These are phyloP conservation scores for Oryzaephilus surinamensis DNA, from an alignment of 1,140 invertebrate species.

Conservation along the genomic window DNA sequence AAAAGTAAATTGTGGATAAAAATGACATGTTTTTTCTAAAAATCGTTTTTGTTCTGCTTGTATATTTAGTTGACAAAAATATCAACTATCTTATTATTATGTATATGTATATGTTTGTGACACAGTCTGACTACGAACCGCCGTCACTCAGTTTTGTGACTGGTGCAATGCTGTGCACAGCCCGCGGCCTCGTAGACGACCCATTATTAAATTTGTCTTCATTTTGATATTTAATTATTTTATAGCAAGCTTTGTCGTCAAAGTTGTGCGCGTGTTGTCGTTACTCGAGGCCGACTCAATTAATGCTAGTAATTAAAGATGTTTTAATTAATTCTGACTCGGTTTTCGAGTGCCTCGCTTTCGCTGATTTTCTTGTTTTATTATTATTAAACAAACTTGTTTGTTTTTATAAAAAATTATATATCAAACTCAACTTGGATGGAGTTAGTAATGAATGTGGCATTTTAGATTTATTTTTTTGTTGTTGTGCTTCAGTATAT, in stretches of 20 bases:
- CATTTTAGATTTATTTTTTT: no score
- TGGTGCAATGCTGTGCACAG: conserved; percentile 24
- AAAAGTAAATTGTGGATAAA: no score
- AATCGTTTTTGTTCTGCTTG: no score
- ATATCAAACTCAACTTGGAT: no score
- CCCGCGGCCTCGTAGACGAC: conserved; percentile 19
- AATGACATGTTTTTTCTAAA: no score
- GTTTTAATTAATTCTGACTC: conserved; percentile 28
- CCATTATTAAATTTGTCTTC: conserved; percentile 29
- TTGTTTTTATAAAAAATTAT: conserved; percentile 16
- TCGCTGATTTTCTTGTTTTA: conserved; percentile 12
- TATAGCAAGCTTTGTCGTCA: conserved; percentile 28
- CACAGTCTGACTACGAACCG: no score
- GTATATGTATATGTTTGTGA: no score
- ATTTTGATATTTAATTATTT: conserved; percentile 34
- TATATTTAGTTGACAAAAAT: no score
- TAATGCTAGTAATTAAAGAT: conserved; percentile 27
- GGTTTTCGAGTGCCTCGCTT: conserved; percentile 13
- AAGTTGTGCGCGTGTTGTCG: conserved; percentile 21
- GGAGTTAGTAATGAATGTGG: no score
- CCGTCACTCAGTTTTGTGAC: conserved; percentile 22
- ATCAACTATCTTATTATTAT: no score
- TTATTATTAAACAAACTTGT: no score
- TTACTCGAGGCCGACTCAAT: conserved; percentile 19
- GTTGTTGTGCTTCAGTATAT: no score